Evolutionary conservation across 1,140 invertebrate genomes (phyloP), one percentile per base, ranked within the genome.

Genomic region (Pogonomyrmex barbatus): DNA sequence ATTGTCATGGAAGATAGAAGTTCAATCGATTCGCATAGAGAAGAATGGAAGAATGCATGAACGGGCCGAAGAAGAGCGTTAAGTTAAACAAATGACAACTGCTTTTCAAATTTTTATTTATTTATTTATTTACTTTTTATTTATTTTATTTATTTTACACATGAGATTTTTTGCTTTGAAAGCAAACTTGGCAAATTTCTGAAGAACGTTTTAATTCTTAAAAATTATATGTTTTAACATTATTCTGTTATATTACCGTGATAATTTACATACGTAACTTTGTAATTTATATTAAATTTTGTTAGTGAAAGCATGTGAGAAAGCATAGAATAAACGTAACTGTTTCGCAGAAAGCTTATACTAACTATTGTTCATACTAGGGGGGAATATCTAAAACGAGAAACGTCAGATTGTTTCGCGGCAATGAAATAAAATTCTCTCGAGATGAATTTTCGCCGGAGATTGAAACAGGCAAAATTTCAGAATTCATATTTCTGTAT

Each of bases 361-460:
- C 24, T 24, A 30, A 12, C 62, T 81, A 45, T 4, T 54, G 24
- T 33, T 70, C 47, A 67, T 12, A 70, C 36, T 56, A 70, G 36
- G 33, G 12, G 24, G 14, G 50, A 81, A 70, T 56, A 47, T 81
- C 14, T 70, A 56, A 42, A 68, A 24, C 36, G 77, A 70, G 50
- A 70, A 36, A 56, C 39, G 50, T 70, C 78, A 81, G 63, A 54
- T 68, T 65, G 60, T 65, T 79, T 65, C n/a, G 47, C 77, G 14
- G 63, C 47, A 42, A 79, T 79, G 62, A 67, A 79, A 79, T 79
- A 79, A 79, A 79, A 68, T 79, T 79, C 62, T 36, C 62, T 68
- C 63, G 33, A 62, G 62, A 67, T 68, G 77, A 79, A 79, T 79
- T 67, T 68, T 79, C 77, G 68, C n/a, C 62, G 14, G 12, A n/a